Evolutionary conservation across 2,888 invertebrate genomes (phyloP).

Genomic region (Isoperla grammatica): DNA sequence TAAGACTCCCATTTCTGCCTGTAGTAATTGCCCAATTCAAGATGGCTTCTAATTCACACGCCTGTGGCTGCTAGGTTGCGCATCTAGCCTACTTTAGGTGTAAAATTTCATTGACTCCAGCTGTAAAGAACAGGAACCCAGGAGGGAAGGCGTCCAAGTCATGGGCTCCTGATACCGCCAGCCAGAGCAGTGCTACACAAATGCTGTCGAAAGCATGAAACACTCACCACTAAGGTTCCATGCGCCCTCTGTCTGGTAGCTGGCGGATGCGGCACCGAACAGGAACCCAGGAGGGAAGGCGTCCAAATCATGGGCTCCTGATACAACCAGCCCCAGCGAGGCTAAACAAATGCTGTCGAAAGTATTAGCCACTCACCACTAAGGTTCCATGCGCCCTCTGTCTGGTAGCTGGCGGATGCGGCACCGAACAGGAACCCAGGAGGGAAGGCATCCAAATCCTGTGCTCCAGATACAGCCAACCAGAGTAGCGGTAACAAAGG

Average conservation of each 20-base stretch:
- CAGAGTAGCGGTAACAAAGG: too few species aligned
- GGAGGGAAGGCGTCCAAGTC: conserved; percentile 15
- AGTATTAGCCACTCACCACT: conserved; percentile 3
- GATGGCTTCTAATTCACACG: too few species aligned
- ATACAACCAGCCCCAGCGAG: too few species aligned
- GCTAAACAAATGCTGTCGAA: too few species aligned
- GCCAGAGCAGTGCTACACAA: too few species aligned
- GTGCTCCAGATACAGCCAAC: neutral
- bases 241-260: conserved; percentile 22
- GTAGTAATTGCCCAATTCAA: too few species aligned
- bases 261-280: conserved; percentile 19
- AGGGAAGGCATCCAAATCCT: conserved; percentile 16
- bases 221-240: conserved; percentile 20
- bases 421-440: conserved; percentile 21
- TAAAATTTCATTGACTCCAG: too few species aligned
- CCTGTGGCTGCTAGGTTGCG: too few species aligned
- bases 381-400: conserved; percentile 22
- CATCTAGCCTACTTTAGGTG: too few species aligned
- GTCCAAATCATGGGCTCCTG: conserved; percentile 6
- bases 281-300: conserved; percentile 20
- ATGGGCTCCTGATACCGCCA: neutral
- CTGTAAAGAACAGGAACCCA: conserved; percentile 20
- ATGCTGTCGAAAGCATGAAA: too few species aligned
- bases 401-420: conserved; percentile 19
- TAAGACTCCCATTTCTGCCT: too few species aligned